Conservation (phyloP, 2,888 invertebrate species). For the Leptinotarsa juncta region DNA sequence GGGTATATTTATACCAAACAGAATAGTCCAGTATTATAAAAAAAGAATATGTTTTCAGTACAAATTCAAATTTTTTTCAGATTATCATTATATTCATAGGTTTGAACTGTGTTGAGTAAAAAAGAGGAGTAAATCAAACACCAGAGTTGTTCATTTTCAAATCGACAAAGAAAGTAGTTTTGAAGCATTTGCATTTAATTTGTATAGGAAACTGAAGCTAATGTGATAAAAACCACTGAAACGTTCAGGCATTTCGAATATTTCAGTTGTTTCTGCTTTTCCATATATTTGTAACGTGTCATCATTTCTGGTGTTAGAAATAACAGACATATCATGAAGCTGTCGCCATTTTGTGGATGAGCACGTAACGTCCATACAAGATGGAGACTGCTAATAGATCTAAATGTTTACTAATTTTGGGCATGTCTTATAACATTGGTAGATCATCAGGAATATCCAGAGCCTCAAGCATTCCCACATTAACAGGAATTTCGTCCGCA, state of each 20-base stretch:
- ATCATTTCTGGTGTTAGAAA: constrained; percentile 26
- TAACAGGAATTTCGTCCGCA: constrained; percentile 77
- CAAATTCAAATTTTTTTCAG: too few species aligned
- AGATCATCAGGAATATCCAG: constrained; percentile 83
- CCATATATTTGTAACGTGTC: not conserved
- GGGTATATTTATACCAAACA: too few species aligned
- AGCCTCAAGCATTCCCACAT: constrained; percentile 91
- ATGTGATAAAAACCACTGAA: not conserved
- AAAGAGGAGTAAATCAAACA: not conserved
- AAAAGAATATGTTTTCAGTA: too few species aligned
- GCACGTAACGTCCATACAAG: not conserved
- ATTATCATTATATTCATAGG: not conserved
- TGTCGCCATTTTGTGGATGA: not conserved
- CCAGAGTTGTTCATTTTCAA: not conserved
- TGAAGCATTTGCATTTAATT: constrained; percentile 4
- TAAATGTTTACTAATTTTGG: constrained; percentile 52
- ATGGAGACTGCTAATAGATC: not conserved
- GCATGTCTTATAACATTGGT: constrained; percentile 61
- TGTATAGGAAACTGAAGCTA: not conserved
- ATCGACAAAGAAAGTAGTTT: not conserved
- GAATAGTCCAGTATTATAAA: too few species aligned
- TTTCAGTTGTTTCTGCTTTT: constrained; percentile 9
- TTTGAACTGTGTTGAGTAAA: not conserved
- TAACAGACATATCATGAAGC: constrained; percentile 24
- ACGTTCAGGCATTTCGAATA: not conserved